These are phyloP conservation scores for Sebastes minor DNA, from an alignment of 2,797 vertebrate species.

Conservation along the genomic window DNA sequence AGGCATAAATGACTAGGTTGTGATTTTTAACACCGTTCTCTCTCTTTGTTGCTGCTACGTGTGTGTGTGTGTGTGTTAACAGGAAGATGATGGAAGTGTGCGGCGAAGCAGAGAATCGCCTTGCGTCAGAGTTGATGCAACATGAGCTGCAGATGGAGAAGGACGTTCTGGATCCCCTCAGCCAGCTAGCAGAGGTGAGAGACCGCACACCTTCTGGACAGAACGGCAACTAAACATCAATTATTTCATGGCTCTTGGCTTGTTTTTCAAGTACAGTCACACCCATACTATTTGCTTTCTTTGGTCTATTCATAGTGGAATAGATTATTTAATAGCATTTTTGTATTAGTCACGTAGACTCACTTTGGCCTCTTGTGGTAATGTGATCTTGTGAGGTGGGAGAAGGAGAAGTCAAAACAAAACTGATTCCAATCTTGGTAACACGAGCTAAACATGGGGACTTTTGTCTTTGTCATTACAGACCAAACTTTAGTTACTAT, in stretches of 20 bases:
- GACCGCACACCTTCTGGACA: background rate
- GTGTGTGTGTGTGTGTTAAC: conserved; percentile 23
- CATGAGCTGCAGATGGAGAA: conserved; percentile 95
- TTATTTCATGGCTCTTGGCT: background rate
- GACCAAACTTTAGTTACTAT: no score
- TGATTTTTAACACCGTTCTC: background rate
- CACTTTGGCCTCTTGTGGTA: background rate
- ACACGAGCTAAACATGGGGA: background rate
- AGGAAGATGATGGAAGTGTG: conserved; percentile 98
- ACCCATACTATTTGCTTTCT: background rate
- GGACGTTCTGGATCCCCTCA: conserved; percentile 93
- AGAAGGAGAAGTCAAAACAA: conserved; percentile 7
- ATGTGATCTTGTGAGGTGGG: background rate
- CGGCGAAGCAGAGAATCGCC: conserved; percentile 92
- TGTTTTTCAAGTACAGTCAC: background rate
- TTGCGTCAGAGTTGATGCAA: conserved; percentile 93
- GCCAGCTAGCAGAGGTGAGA: conserved; percentile 91
- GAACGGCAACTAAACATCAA: background rate
- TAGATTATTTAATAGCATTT: background rate
- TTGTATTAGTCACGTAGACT: background rate
- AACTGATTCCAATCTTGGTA: background rate
- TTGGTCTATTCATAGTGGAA: background rate
- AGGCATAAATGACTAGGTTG: background rate
- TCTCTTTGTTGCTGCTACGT: background rate
- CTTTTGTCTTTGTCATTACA: background rate